Conservation (phyloP, 2,888 invertebrate genomes). For the Malthinus seriepunctatus region DNA sequence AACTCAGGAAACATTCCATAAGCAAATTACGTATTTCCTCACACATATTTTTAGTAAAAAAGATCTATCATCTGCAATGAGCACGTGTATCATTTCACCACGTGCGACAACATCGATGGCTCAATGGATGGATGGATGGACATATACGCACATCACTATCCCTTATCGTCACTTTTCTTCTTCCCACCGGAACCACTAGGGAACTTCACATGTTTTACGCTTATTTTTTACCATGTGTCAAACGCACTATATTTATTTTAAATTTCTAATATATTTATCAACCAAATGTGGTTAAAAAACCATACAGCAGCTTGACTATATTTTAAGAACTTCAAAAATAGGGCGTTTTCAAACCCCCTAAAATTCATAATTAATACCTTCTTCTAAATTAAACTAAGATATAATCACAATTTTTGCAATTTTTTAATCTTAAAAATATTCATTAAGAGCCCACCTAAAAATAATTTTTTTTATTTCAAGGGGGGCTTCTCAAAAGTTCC, state of each 20-base stretch:
- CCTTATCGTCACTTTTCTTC: conserved; percentile 18
- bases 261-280: conserved; percentile 27
- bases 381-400: no score
- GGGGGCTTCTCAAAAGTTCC: no score
- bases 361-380: background rate
- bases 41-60: conserved; percentile 11
- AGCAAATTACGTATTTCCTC: conserved; percentile 9
- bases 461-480: no score
- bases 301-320: conserved; percentile 17
- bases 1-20: conserved; percentile 3
- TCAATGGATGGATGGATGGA: conserved; percentile 4
- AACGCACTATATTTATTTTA: conserved; percentile 29
- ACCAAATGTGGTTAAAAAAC: conserved; percentile 25
- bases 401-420: no score
- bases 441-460: no score
- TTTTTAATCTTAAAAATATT: no score
- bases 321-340: conserved; percentile 19
- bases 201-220: conserved; percentile 25
- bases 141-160: conserved; percentile 8
- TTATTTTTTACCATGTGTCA: conserved; percentile 31
- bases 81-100: conserved; percentile 29
- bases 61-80: conserved; percentile 18
- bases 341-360: conserved; percentile 10
- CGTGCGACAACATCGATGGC: conserved; percentile 12
- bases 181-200: conserved; percentile 17